Conservation (phyloP, 2,797 vertebrate genomes). For the Alcedo quadribrachys region DNA sequence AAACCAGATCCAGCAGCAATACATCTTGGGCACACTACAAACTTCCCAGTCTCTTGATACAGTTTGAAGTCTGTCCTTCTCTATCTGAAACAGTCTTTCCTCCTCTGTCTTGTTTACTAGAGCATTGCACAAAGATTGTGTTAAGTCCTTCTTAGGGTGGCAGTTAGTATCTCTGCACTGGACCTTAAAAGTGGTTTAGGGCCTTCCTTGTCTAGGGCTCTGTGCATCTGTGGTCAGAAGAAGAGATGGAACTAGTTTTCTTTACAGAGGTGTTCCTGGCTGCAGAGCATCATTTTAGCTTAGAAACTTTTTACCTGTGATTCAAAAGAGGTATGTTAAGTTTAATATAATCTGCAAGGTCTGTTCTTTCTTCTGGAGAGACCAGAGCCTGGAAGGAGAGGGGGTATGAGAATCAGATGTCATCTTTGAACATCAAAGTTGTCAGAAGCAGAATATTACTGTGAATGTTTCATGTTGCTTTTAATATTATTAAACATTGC, state of each 20-base stretch:
- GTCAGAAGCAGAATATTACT: not conserved
- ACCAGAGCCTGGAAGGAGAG: not conserved
- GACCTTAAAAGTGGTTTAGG: not conserved
- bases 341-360: not conserved
- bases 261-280: not conserved
- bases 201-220: not conserved
- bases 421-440: not conserved
- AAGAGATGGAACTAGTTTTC: not conserved
- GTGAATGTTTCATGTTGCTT: not conserved
- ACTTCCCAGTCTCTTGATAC: not conserved
- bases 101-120: not conserved
- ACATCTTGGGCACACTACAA: not conserved
- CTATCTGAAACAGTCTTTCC: not conserved
- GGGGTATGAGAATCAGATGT: not conserved
- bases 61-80: not conserved
- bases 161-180: not conserved
- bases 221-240: not conserved
- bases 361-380: not conserved
- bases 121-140: not conserved
- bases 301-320: not conserved
- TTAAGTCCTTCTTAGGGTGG: not conserved
- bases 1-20: not conserved
- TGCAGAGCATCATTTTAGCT: not conserved
- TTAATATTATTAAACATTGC: not conserved
- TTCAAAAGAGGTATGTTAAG: not conserved